Evolutionary conservation across 2,888 invertebrate species (phyloP), one percentile per base, ranked within the genome.

Genomic region (Caenorhabditis doughertyi): DNA sequence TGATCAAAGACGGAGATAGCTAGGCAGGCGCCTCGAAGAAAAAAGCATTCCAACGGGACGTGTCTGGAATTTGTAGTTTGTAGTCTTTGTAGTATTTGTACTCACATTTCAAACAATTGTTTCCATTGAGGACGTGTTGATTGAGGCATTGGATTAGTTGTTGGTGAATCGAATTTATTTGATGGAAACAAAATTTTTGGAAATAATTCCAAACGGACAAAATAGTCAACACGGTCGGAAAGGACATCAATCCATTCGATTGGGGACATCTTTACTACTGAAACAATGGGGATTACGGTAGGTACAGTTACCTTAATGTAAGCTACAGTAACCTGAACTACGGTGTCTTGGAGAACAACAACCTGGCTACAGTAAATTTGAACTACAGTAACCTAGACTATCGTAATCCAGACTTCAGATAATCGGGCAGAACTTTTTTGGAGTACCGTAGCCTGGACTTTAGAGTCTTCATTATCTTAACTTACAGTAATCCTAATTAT

Each of bases 161-260:
- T 86, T 18, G 84, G 84, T n/a, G 85, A 74, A 16, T 86, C 87
- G 53, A 84, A 89, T 27, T 79, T 56, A 11, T 76, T 55, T 3
- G 85, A 72, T 0, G 89, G 89, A 51, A 89, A 89, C 16, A 89
- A 53, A 16, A 77, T 58, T 11, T 81, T 74, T 13, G 90, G 90
- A n/a, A 87, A 82, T n/a, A 90, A 79, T 55, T 90, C 88, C n/a
- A 90, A 55, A n/a, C 87, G 83, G 9, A 89, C 79, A 67, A 88
- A 90, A 35, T 89, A 88, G 74, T 90, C 90, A 11, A 83, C 81
- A 2, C 83, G 71, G 18, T 84, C 84, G 27, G 79, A 85, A 5
- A 85, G 62, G 16, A 85, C 76, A 42, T 88, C 86, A 27, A 88
- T 71, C 58, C 76, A 77, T 25, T 85, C 81, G 53, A 85, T 77